A percentile compares a stretch with the other conserved stretches of the same genome.
Conservation (phyloP, 2,888 invertebrate species). For the Perizoma flavofasciatum region DNA sequence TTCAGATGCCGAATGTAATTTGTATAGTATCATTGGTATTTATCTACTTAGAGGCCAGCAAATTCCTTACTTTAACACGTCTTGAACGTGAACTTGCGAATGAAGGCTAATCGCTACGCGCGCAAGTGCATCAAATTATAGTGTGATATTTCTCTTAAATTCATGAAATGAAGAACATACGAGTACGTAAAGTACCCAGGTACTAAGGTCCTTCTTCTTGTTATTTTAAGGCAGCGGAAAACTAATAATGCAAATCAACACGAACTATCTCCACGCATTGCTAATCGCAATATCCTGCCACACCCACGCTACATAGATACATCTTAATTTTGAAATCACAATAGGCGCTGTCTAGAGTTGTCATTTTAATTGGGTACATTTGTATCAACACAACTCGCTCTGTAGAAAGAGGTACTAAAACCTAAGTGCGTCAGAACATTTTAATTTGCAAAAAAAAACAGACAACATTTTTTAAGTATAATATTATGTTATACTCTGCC, state of each 20-base stretch:
- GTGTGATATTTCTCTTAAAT: no score
- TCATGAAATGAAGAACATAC: no score
- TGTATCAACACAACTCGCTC: conserved; percentile 55
- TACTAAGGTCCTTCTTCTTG: no score
- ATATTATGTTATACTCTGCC: no score
- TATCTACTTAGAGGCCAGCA: conserved; percentile 8
- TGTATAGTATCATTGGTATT: conserved; percentile 51
- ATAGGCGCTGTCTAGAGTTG: conserved; percentile 53
- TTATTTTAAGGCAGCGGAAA: no score
- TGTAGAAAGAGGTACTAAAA: conserved; percentile 6
- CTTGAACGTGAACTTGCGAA: background rate
- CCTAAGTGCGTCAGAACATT: no score
- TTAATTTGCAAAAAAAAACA: no score
- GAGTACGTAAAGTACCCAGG: no score
- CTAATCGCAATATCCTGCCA: conserved; percentile 34
- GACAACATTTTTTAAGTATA: no score
- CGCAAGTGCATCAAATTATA: no score
- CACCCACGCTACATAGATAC: conserved; percentile 28
- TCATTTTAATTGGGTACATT: conserved; percentile 64
- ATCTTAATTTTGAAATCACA: conserved; percentile 32
- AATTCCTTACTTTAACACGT: conserved; percentile 4
- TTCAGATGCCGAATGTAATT: conserved; percentile 59
- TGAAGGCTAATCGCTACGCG: no score
- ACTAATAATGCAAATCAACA: background rate
- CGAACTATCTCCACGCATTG: conserved; percentile 16